Evolutionary conservation across 2,797 vertebrate species (phyloP).

Genomic region (Muraenolepis orangiensis): DNA sequence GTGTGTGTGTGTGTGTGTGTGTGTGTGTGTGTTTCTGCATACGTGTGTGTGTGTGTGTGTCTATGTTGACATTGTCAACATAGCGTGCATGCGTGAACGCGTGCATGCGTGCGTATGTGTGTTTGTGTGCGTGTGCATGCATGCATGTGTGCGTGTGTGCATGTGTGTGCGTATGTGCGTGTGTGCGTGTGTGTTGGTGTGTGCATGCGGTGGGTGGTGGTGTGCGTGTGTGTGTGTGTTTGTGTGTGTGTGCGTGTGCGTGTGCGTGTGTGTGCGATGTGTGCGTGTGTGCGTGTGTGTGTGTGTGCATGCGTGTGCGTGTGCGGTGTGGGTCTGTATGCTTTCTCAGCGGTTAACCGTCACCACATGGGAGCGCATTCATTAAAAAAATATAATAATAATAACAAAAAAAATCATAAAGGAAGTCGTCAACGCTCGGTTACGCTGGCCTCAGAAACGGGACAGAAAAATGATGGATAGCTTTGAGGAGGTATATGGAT

Average conservation of each 20-base stretch:
- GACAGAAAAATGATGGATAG: conserved; percentile 64
- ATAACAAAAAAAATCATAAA: conserved; percentile 43
- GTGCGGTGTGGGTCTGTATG: background rate
- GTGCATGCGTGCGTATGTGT: background rate
- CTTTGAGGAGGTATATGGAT: conserved; percentile 48
- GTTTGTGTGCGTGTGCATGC: too few relatives aligned
- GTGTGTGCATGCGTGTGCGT: too few relatives aligned
- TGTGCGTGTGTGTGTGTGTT: background rate
- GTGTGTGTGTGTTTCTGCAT: background rate
- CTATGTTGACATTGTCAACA: too few relatives aligned
- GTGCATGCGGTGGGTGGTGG: too few relatives aligned
- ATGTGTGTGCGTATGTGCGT: background rate
- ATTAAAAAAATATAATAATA: conserved; percentile 46
- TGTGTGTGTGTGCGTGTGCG: background rate
- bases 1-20: too few relatives aligned
- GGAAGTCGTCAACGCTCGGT: conserved; percentile 52
- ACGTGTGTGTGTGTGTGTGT: background rate
- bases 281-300: background rate
- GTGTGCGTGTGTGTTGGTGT: background rate
- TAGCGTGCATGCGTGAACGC: background rate
- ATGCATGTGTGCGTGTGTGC: background rate
- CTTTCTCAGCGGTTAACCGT: conserved; percentile 45
- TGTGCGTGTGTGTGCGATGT: background rate
- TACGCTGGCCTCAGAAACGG: background rate
- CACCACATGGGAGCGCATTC: conserved; percentile 41